Base-by-base conservation (phyloP, 1,140 invertebrate species). In the Antheraea pernyi region DNA sequence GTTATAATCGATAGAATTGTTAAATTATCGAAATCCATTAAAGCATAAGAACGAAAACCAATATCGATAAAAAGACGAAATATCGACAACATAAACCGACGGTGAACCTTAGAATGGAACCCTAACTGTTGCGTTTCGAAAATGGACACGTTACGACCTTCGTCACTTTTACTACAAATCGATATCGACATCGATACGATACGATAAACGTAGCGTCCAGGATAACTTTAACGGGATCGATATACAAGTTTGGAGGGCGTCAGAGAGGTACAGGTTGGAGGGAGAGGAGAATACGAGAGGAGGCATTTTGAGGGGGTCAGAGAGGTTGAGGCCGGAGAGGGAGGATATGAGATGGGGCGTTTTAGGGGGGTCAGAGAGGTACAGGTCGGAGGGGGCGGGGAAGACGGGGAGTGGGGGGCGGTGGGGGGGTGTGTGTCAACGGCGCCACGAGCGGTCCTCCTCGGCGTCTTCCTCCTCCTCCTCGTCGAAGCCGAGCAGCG, bases 371-470 rank as follows among this genome's bases (percentile, higher is more conserved):
- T 3, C 19, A 46, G 3, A 19, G 13, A 39, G 19, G 59, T n/a
- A n/a, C n/a, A n/a, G n/a, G n/a, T 3, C 19, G 59, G 3, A 19
- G 13, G 53, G 19, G 59, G 67, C 61, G 62, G 36, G 53, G 30
- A 48, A 65, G 22, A 30, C 22, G 22, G 48, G 42, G 39, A 39
- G 58, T 61, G 19, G 68, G 65, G 71, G 69, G 62, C 66, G 67
- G 7, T 74, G 61, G 63, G 22, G 68, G 65, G 71, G 69, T 58
- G 66, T 67, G 7, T 74, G 86, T 89, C 88, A 91, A 86, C 87
- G 88, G n/a, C 88, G 65, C 88, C 88, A 91, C 8, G 88, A 88
- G 48, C 88, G 78, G 62, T 88, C 86, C 58, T 87, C 88, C 9
- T 84, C 85, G 0, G 76, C 76, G 18, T 85, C 83, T 10, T 91